Base-by-base conservation (phyloP, 2,888 invertebrate genomes). In the Beris chalybata region DNA sequence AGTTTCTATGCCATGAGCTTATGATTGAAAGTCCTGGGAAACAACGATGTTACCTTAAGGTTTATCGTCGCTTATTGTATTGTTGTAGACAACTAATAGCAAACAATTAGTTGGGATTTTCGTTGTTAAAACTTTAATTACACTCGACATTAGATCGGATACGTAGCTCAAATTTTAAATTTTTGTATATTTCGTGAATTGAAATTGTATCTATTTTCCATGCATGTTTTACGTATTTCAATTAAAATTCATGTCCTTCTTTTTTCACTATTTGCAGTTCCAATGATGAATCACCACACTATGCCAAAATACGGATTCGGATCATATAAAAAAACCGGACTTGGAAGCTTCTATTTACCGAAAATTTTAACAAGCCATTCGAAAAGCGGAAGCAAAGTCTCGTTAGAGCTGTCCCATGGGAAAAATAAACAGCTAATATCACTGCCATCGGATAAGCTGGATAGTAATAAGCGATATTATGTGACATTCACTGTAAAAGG, bases 401-500 rank as follows among this genome's bases (percentile, higher is more conserved):
- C 89, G 53, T 83, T 95, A 71, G 93, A 94, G 80, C 85, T 95
- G 64, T 91, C 90, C 64, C 92, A 93, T 74, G 93, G 93, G 50
- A 87, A 88, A 65, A 92, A 91, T 76, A 91, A 91, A 76, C 92
- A 93, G 79, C 85, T 94, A 71, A 93, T 94, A 76, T 90, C 93
- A 74, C 84, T 95, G 78, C 95, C 95, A 63, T 89, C 93, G 22
- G 92, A 94, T 75, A 89, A 87, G 77, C 82, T 95, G 74, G 93
- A 95, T 78, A 91, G 90, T 76, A 92, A 91, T 77, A 95, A 94
- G 81, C 86, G 92, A 76, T 95, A 95, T 81, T 94, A 93, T 79
- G 94, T 95, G 68, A 95, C 94, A 58, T 94, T 95, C 77, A 94
- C 94, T 38, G 93, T 95, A 4, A 92, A 92, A 79, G 92, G 92